Evolutionary conservation across 1,140 invertebrate genomes (phyloP), one percentile per base, ranked within the genome.

Genomic region (Pteromalus puparum): DNA sequence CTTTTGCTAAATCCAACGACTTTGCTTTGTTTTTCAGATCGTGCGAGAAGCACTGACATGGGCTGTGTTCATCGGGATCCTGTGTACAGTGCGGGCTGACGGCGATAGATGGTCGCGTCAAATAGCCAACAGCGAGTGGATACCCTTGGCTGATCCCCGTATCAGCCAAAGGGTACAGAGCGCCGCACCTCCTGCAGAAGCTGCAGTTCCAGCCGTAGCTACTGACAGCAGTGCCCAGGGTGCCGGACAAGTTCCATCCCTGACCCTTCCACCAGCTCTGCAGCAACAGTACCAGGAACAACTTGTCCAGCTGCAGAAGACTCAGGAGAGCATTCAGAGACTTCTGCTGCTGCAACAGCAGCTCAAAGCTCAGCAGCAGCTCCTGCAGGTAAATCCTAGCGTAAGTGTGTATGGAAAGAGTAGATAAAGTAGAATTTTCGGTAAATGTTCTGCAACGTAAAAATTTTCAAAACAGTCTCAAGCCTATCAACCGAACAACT

Each of bases 201-300:
- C 78, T 83, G 61, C 88, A 85, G 34, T 18, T 6, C 24, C 75
- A 12, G n/a, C 84, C 70, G 9, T 42, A 18, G n/a, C 30, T 5
- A n/a, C 61, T 38, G 67, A 86, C 21, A 85, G 67, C 15, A 78
- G 10, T 38, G 24, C 15, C 26, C 48, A 82, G 18, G 12, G 34
- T 1, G 53, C 28, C 15, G 85, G 24, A 10, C 88, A 88, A 46
- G 61, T 90, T 12, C 86, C 86, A 6, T 73, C 86, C 7, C 80
- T 92, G 1, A 74, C 88, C 1, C 83, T 93, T 70, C 90, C 92
- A 21, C 91, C 92, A 0, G 89, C 86, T 1, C 88, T 93, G 34
- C 92, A 92, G 18, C 89, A 92, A 42, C 91, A 93, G 38, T 93
- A 93, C 53, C 91, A 93, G 46, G 87, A 93, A 7, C 92, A 93